Base-by-base conservation (phyloP, 2,888 invertebrate species). In the Dascillus cervinus region DNA sequence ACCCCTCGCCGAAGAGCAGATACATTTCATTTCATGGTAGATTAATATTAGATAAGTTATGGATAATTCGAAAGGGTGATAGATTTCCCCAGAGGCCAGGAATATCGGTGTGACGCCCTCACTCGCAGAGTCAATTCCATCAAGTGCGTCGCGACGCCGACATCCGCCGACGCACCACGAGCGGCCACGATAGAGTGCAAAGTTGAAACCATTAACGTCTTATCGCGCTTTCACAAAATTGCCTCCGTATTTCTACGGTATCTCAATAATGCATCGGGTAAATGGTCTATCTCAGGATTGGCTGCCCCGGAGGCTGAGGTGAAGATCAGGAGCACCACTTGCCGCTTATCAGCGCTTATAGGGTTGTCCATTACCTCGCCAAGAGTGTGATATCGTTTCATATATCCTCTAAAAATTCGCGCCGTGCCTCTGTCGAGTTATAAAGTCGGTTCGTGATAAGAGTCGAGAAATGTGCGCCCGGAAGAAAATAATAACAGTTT, bases 181-280 rank as follows among this genome's bases (percentile, higher is more conserved):
- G 35, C 35, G 29, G 26, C 39, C 28, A 37, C 64, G 67, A 70
- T 69, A 67, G 70, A 69, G 70, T 71, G 71, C 66, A 69, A 70
- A 70, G 69, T 70, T 70, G 70, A 67, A 67, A 60, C 68, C 69
- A 70, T 70, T 71, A 70, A 60, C 67, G 67, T 67, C 67, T 69
- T 69, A 69, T 69, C 70, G 66, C 58, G 54, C 58, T 54, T 50
- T 53, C 51, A 51, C 57, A 56, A 57, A 66, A 68, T 66, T 66
- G 66, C 66, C 57, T 56, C 65, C 65, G 66, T 68, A 69, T 68
- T 68, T 69, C 62, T 56, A 57, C 46, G 47, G 46, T 55, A 54
- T 52, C 54, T 54, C 53, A 56, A 53, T 56, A 53, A 55, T 58
- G 55, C 52, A 56, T 55, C 56, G 46, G 48, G 42, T 43, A 30